A percentile compares a stretch with the other conserved stretches of the same genome.
Conservation (phyloP, 2,113 vertebrate genomes). For the Hyperopisus bebe region DNA sequence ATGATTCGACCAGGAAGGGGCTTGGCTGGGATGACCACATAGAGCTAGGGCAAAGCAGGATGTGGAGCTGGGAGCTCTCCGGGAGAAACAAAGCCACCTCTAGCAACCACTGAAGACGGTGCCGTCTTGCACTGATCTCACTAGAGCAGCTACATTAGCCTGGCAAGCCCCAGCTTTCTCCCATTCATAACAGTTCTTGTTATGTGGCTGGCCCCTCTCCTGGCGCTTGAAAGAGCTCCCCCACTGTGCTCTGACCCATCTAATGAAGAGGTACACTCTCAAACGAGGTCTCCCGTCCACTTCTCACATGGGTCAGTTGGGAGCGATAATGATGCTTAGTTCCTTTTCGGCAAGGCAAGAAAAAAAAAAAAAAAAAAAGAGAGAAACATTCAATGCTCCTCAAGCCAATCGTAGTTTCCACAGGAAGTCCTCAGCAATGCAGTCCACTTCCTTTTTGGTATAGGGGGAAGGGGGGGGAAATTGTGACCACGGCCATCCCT, state of each 20-base stretch:
- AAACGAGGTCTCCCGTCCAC: neutral
- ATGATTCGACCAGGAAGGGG: neutral
- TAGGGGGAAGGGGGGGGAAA: slow-evolving; percentile 7
- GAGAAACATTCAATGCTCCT: slow-evolving; percentile 8
- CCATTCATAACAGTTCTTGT: neutral
- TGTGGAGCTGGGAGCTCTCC: neutral
- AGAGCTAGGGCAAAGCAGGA: neutral
- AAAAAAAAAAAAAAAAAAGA: neutral
- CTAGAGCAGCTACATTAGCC: neutral
- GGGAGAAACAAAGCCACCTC: neutral
- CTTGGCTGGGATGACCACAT: neutral
- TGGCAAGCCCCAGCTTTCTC: neutral
- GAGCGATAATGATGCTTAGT: neutral
- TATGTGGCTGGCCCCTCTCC: neutral
- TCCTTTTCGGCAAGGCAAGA: neutral
- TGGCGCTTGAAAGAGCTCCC: neutral
- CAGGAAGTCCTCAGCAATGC: slow-evolving; percentile 60
- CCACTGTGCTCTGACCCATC: neutral
- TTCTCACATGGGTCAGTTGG: neutral
- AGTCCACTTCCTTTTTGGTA: slow-evolving; percentile 60
- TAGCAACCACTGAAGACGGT: neutral
- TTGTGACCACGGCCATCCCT: neutral
- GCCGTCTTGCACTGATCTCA: neutral
- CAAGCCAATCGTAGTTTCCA: slow-evolving; percentile 50
- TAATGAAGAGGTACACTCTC: neutral